Base-by-base conservation (phyloP, 2,113 vertebrate species). In the Tenebrosternarchus preto region DNA sequence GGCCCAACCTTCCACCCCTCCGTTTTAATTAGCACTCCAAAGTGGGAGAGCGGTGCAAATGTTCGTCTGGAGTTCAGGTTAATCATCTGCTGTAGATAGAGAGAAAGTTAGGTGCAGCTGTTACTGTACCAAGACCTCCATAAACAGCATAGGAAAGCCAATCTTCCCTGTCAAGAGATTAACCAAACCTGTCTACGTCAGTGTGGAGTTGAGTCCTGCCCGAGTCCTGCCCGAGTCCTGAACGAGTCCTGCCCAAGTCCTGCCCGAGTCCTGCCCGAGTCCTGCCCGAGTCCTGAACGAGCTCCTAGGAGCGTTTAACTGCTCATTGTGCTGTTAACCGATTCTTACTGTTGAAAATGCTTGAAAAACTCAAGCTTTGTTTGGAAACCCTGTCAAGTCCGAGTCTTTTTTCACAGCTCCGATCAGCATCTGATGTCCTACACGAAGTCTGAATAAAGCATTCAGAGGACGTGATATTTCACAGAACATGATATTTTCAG, bases 11-110 rank as follows among this genome's bases (percentile, higher is more conserved):
- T 66, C 27, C 63, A 66, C 63, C 63, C 63, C 63, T 66, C 63
- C 27, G 63, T 33, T 66, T 66, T 66, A 66, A 66, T 66, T 66
- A 66, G 63, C 63, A 66, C 29, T 66, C 63, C 63, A 66, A 66
- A 66, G 63, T 33, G 63, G 63, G 63, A 66, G 63, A 19, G 29
- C 29, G 3, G 63, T 29, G 63, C 63, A 66, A 66, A 66, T 17
- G 63, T 33, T 33, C 31, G 27, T 29, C 16, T 7, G 31, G 63
- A 31, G 27, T 66, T 66, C 29, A 31, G 63, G 63, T 66, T 66
- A 66, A 66, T 33, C 63, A 66, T 66, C 63, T 66, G 63, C 27
- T 66, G 20, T 27, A 29, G 43, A 66, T 29, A 29, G 63, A 33
- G 29, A 66, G 63, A 17, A 33, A 19, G 63, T 29, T 20, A 29